phyloP scores from a whole-genome alignment of 2,113 vertebrate species.

The Setophaga kirtlandii region DNA sequence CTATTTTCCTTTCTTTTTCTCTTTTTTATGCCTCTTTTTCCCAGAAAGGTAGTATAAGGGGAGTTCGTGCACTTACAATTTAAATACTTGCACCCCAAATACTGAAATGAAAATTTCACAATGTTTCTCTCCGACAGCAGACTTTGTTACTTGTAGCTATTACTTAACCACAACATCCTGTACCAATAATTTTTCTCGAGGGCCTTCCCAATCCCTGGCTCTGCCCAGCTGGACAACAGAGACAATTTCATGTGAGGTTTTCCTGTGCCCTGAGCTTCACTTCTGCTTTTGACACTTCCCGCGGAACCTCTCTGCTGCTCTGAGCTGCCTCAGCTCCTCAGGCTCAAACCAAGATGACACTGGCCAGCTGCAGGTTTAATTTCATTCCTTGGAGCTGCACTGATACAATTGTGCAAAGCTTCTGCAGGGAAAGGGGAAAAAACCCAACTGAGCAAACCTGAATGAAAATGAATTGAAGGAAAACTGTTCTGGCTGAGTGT shows the following conservation, averaged over 20 bases:
- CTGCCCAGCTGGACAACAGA: background rate
- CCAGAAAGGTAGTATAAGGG: background rate
- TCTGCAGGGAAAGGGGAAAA: background rate
- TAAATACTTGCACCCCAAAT: background rate
- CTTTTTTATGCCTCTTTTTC: background rate
- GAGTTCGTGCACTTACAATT: background rate
- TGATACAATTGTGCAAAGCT: background rate
- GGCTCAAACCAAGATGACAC: background rate
- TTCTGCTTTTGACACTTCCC: conserved; percentile 26
- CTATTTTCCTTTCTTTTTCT: no score
- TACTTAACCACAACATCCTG: background rate
- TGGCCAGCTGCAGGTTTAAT: background rate
- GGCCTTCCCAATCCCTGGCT: background rate
- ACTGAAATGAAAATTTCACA: background rate
- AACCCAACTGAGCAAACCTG: background rate
- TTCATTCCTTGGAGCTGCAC: background rate
- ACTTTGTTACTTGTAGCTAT: background rate
- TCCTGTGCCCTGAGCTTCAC: background rate
- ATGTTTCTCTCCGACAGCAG: background rate
- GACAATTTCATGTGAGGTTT: background rate
- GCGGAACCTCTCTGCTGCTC: background rate
- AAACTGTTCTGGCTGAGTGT: background rate
- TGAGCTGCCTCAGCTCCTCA: background rate
- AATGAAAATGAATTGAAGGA: background rate
- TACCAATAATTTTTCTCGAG: background rate